Evolutionary conservation across 2,888 invertebrate genomes (phyloP), one percentile per base, ranked within the genome.

Genomic region (Tenodera sinensis): DNA sequence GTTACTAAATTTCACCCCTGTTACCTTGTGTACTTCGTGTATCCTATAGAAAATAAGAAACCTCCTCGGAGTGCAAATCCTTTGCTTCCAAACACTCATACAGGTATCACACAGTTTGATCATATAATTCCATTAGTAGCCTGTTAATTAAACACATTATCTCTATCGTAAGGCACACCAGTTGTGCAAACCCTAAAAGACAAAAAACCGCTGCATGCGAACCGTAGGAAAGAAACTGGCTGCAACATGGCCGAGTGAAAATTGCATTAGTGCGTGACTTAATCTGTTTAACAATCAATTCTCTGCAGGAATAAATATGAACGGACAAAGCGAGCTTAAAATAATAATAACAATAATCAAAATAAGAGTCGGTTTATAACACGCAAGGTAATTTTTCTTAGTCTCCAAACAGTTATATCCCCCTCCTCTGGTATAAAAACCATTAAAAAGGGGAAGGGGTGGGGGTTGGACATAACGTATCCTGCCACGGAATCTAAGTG

Each of bases 231-330:
- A 71, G 4, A 71, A 71, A 7, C 54, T 15, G 15, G 6, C 25
- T 12, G n/a, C 9, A 86, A 25, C 14, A 27, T 42, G 27, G 34
- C 42, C 30, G 85, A 34, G 85, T 85, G 87, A 87, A 87, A n/a
- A 82, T 34, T 83, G 87, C 87, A 82, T 87, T 30, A 34, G 87
- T 87, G 82, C 87, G 87, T 87, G 87, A 83, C 87, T 82, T 87
- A 83, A 87, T 87, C 87, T 82, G 82, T 34, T 87, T 34, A 42
- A 87, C 87, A 82, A 87, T 87, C 87, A 83, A 87, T 87, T 83
- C 42, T 83, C 87, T 82, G 14, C 28, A 71, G 71, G 85, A 71
- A 54, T 84, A 42, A 34, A 42, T 85, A 85, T 71, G 71, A 42
- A 42, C 42, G 42, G 54, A 71, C 54, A 71, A 71, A 71, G 25